Evolutionary conservation across 2,797 vertebrate genomes (phyloP), one percentile per base, ranked within the genome.

Genomic region (Alosa sapidissima): DNA sequence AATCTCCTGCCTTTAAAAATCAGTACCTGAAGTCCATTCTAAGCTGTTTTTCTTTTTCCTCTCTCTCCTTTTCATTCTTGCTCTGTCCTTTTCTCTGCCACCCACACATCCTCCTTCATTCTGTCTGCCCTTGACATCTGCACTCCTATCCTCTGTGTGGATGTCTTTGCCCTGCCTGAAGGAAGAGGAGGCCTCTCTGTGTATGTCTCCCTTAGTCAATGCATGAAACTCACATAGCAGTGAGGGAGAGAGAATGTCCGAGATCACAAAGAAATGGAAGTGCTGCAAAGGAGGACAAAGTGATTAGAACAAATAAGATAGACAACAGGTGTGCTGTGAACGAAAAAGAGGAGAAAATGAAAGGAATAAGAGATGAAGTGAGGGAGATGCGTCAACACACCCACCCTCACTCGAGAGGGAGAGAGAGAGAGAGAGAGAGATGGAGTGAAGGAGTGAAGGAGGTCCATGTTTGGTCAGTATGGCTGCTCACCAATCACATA

Each of bases 1-100:
- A 47, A 62, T 24, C 24, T 9, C 7, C 55, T 54, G 51, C 65
- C 47, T 85, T 33, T 54, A 62, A 83, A 81, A 84, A 49, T 83
- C 21, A 28, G 13, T 54, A 0, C 28, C 28, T 52, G 45, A 49
- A 33, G 45, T 24, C 58, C 54, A 85, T 54, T 54, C 89, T 88
- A 87, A 86, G 89, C 90, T 89, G 89, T 88, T 86, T 90, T 87
- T 84, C 85, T 82, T 78, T 87, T 85, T 90, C 87, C 58, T 84
- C 88, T 87, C 90, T 92, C 88, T 58, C 87, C 87, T 87, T 10
- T 13, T 87, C 85, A 88, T 87, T 81, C 88, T 84, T 28, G 48
- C 62, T 52, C 28, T 51, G 54, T 88, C 45, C 49, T 82, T 72
- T 62, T 36, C 81, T 84, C 82, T 81, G 55, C 88, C 86, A 36